phyloP scores from a whole-genome alignment of 1,140 invertebrate species.

The Scaptomyza pallida region DNA sequence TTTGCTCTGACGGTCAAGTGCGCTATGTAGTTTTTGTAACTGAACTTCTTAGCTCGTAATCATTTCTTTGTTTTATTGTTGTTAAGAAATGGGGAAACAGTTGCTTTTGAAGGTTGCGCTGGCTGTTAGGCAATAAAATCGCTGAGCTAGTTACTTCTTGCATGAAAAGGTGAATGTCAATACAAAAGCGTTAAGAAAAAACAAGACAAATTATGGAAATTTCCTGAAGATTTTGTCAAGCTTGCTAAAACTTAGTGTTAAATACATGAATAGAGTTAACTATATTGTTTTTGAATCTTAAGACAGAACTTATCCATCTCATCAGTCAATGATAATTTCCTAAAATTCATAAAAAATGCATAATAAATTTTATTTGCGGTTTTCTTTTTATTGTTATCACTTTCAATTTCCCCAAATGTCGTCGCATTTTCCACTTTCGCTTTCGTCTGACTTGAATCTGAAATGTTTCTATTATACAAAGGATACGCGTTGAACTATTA shows the following conservation, averaged over 20 bases:
- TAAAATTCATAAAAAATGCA: too few relatives aligned
- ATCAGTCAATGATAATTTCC: too few relatives aligned
- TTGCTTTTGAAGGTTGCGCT: slow-evolving; percentile 50
- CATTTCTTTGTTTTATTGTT: slow-evolving; percentile 23
- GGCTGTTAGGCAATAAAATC: slow-evolving; percentile 54
- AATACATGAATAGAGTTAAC: too few relatives aligned
- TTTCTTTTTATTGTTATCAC: background rate
- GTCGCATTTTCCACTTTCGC: background rate
- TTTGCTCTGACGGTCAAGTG: slow-evolving; percentile 50
- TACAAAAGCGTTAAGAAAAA: background rate
- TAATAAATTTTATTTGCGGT: too few relatives aligned
- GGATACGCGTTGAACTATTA: slow-evolving; percentile 28
- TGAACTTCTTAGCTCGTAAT: slow-evolving; percentile 35
- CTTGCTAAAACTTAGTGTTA: too few relatives aligned
- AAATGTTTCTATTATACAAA: slow-evolving; percentile 17
- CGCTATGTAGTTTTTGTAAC: slow-evolving; percentile 21
- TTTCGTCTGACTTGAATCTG: background rate
- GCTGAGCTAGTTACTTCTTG: slow-evolving; percentile 54
- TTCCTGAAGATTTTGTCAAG: slow-evolving; percentile 49
- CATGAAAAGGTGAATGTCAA: slow-evolving; percentile 65
- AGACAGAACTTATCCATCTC: too few relatives aligned
- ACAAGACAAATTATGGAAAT: slow-evolving; percentile 26
- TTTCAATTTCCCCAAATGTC: background rate
- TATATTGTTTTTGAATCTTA: too few relatives aligned
- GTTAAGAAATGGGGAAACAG: slow-evolving; percentile 66